Percentiles rank a stretch among this genome's conserved stretches.
Evolutionary conservation across 2,113 vertebrate genomes (phyloP).

Genomic region (Aleadryas rufinucha): DNA sequence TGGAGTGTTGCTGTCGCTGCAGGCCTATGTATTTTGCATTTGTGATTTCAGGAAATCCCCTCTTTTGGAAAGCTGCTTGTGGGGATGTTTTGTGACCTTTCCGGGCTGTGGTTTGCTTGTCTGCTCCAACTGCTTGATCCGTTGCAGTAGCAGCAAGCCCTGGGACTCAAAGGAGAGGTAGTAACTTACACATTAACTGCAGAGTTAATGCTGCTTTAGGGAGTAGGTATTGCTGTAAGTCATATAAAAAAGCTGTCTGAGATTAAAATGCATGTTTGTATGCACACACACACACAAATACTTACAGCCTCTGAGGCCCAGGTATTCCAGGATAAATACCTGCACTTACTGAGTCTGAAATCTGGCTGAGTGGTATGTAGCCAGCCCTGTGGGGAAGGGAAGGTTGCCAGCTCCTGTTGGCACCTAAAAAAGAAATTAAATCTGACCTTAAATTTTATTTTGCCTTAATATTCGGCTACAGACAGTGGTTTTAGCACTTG

Average conservation of each 20-base stretch:
- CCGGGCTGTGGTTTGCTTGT: not conserved
- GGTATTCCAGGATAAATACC: not conserved
- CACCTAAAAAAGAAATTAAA: not conserved
- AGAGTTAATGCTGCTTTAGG: not conserved
- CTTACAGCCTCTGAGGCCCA: not conserved
- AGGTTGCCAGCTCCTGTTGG: not conserved
- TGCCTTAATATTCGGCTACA: not conserved
- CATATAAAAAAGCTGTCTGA: not conserved
- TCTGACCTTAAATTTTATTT: not conserved
- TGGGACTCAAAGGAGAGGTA: not conserved
- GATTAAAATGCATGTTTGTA: not conserved
- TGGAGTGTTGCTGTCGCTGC: not conserved
- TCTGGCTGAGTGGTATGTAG: not conserved
- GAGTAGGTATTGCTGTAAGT: not conserved
- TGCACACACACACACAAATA: not conserved
- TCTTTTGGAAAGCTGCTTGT: not conserved
- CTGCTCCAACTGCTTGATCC: not conserved
- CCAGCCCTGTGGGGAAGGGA: not conserved
- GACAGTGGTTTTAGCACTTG: not conserved
- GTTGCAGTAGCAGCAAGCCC: not conserved
- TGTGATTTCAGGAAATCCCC: conserved; percentile 6
- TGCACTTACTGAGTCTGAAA: not conserved
- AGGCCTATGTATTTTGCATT: not conserved
- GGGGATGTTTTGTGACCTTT: conserved; percentile 15
- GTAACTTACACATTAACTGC: not conserved